These are phyloP conservation scores for Danaus chrysippus DNA, from an alignment of 2,888 invertebrate genomes.

Conservation along the genomic window DNA sequence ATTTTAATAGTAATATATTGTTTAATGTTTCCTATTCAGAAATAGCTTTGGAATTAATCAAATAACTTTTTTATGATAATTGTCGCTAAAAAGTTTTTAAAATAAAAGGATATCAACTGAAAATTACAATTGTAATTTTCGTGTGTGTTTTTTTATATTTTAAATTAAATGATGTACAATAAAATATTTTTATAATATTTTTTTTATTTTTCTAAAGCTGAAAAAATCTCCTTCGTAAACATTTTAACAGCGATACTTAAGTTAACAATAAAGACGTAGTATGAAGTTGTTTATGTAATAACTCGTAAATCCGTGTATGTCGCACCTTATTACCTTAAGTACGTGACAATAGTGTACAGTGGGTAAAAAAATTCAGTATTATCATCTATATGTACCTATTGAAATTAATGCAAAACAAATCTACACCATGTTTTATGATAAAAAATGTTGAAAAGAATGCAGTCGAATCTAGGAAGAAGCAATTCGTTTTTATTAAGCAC, in stretches of 20 bases:
- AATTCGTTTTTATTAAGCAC: not conserved
- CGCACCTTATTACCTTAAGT: constrained; percentile 36
- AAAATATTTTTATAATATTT: not conserved
- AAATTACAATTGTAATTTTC: not conserved
- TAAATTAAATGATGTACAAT: not conserved
- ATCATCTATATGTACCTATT: not conserved
- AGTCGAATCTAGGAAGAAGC: too few relatives aligned
- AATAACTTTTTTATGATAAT: too few relatives aligned
- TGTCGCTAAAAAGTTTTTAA: too few relatives aligned
- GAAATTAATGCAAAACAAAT: not conserved
- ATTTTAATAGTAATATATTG: too few relatives aligned
- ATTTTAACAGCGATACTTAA: not conserved
- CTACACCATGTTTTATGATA: not conserved
- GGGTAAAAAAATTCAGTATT: constrained; percentile 13
- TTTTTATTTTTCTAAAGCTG: not conserved
- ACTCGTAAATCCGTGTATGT: constrained; percentile 34
- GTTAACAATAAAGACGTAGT: constrained; percentile 24
- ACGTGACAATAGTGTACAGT: constrained; percentile 28
- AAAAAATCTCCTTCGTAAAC: not conserved
- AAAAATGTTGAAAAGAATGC: too few relatives aligned
- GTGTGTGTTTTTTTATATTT: not conserved
- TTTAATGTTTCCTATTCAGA: too few relatives aligned
- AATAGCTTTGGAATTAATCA: too few relatives aligned
- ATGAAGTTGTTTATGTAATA: constrained; percentile 29
- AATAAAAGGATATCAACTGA: not conserved